Conservation (phyloP, 2,113 vertebrate species). For the Choloepus hoffmanni region DNA sequence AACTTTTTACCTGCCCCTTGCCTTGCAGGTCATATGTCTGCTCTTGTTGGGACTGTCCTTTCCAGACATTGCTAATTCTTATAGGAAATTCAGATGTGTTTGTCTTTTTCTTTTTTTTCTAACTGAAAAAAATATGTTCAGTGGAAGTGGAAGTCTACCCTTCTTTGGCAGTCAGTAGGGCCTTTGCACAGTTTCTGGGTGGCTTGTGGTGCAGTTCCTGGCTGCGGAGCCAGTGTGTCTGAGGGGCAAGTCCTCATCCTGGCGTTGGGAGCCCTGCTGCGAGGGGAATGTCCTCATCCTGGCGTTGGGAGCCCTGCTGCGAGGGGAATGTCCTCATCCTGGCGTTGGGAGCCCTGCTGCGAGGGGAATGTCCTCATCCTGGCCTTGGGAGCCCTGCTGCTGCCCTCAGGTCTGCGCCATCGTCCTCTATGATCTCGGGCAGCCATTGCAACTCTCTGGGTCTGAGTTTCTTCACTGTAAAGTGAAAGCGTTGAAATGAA, state of each 20-base stretch:
- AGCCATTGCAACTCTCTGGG: neutral
- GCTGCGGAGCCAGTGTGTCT: neutral
- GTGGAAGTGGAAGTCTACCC: neutral
- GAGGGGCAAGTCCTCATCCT: rapidly evolving
- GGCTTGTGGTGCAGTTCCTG: neutral
- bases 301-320: too few relatives aligned
- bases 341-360: too few relatives aligned
- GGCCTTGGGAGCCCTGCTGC: neutral
- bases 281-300: too few relatives aligned
- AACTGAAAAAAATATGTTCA: neutral
- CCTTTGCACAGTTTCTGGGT: neutral
- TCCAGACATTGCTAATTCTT: slow-evolving; percentile 16
- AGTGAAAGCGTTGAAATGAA: neutral
- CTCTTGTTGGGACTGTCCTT: neutral
- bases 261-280: too few relatives aligned
- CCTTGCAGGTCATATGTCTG: neutral
- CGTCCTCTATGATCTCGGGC: neutral
- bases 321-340: too few relatives aligned
- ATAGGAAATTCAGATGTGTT: slow-evolving; percentile 6
- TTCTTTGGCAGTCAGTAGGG: slow-evolving; percentile 11
- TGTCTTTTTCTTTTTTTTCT: neutral
- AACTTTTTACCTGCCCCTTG: neutral
- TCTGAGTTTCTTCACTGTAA: neutral
- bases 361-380: neutral
- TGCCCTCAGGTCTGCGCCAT: neutral